A percentile compares a stretch with the other conserved stretches of the same genome.
These are phyloP conservation scores for Riparia riparia DNA, from an alignment of 2,113 vertebrate species.

Conservation along the genomic window DNA sequence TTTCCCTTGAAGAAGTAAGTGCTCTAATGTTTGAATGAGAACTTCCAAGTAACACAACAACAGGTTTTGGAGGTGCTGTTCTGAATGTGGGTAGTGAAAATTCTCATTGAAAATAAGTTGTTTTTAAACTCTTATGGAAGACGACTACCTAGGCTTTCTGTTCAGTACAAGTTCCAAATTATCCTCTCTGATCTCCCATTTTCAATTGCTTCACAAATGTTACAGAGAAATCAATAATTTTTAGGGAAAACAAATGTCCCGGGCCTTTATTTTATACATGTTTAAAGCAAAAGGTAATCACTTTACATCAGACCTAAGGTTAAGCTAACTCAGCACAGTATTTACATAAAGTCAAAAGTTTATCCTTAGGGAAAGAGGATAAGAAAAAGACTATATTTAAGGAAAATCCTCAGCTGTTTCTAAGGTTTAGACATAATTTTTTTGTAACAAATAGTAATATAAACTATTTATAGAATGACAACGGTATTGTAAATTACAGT, in stretches of 20 bases:
- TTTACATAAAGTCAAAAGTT: background rate
- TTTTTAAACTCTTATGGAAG: background rate
- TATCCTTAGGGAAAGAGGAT: background rate
- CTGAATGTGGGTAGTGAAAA: background rate
- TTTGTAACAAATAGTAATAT: background rate
- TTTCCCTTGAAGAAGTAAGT: background rate
- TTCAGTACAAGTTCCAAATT: background rate
- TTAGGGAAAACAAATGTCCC: background rate
- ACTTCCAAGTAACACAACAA: background rate
- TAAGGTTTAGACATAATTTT: background rate
- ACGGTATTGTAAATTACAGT: rapidly evolving
- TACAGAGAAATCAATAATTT: background rate
- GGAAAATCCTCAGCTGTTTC: background rate
- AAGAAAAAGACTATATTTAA: background rate
- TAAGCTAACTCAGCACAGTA: background rate
- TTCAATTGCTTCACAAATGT: background rate
- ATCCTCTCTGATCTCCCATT: background rate
- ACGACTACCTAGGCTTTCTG: rapidly evolving
- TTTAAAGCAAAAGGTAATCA: background rate
- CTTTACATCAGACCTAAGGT: background rate
- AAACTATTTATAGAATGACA: background rate
- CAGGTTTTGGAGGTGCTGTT: background rate
- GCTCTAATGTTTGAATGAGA: background rate
- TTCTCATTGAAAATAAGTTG: background rate
- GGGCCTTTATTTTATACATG: background rate